phyloP scores from a whole-genome alignment of 1,140 invertebrate genomes.

The Propsilocerus akamusi region DNA sequence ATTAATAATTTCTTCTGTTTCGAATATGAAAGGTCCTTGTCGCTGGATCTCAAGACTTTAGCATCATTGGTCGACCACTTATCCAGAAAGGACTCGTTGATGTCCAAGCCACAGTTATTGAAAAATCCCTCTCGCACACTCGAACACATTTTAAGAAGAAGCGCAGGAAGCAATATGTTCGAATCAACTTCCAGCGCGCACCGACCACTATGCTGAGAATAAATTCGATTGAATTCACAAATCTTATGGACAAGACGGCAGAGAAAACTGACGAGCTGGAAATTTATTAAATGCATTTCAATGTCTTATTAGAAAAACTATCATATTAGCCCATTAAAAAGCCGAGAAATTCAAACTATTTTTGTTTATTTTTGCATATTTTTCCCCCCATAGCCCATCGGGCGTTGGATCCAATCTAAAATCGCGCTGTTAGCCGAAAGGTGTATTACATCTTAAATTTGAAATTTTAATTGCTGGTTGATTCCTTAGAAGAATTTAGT shows the following conservation, averaged over 20 bases:
- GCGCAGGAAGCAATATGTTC: conserved; percentile 54
- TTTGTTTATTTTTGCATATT: too few species aligned
- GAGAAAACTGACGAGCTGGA: too few species aligned
- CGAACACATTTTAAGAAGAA: conserved; percentile 57
- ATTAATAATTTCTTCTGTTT: conserved; percentile 6
- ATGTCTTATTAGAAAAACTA: too few species aligned
- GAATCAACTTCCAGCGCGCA: conserved; percentile 51
- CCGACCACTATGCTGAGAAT: conserved; percentile 55
- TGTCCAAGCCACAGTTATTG: conserved; percentile 72
- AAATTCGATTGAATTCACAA: conserved; percentile 39
- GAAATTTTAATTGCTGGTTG: too few species aligned
- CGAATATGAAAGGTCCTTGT: conserved; percentile 48
- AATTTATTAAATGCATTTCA: too few species aligned
- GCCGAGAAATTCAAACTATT: too few species aligned
- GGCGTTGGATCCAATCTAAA: too few species aligned
- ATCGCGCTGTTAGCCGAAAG: too few species aligned
- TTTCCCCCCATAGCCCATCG: too few species aligned
- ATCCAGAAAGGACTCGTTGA: conserved; percentile 52
- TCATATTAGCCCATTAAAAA: too few species aligned
- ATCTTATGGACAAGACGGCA: neutral
- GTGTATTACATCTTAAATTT: too few species aligned
- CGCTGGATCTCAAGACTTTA: conserved; percentile 69
- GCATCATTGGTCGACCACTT: conserved; percentile 64
- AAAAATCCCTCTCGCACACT: conserved; percentile 73
- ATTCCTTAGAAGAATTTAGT: too few species aligned